Evolutionary conservation across 2,888 invertebrate genomes (phyloP).

Genomic region (Magallana nippona): DNA sequence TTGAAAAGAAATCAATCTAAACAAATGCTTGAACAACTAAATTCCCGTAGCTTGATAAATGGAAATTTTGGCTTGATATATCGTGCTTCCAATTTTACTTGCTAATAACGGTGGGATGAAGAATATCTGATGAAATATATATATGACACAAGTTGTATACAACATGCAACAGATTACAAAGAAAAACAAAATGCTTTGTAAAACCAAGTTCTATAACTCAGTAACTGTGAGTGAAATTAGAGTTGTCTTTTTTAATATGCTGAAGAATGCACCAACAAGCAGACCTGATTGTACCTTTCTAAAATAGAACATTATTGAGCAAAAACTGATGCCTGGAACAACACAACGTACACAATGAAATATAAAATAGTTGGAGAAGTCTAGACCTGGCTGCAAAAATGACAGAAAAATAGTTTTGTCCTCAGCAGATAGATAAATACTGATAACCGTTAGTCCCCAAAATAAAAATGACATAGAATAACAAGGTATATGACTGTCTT

Average conservation of each 20-base stretch:
- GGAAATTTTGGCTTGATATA: constrained; percentile 13
- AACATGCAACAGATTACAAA: constrained; percentile 21
- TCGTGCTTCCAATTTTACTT: not conserved
- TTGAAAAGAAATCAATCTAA: not conserved
- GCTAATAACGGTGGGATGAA: not conserved
- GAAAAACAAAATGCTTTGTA: not conserved
- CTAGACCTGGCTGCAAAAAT: not conserved
- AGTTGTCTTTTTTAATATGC: constrained; percentile 11
- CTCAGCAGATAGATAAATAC: not conserved
- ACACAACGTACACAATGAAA: not conserved
- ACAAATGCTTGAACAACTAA: not conserved
- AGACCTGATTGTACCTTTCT: constrained; percentile 7
- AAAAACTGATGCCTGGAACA: not conserved
- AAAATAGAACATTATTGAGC: constrained; percentile 26
- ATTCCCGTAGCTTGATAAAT: not conserved
- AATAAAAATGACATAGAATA: constrained; percentile 9
- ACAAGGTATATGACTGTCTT: constrained; percentile 14
- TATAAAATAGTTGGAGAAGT: not conserved
- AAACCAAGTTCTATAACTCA: not conserved
- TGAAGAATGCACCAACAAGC: constrained; percentile 3
- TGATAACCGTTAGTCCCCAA: not conserved
- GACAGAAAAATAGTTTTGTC: not conserved
- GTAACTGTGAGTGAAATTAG: constrained; percentile 3
- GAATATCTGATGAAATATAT: not conserved
- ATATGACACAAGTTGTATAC: not conserved